Percentiles rank a stretch among this genome's conserved stretches.
phyloP scores from a whole-genome alignment of 2,888 invertebrate genomes.

The Heliconius charithonia region DNA sequence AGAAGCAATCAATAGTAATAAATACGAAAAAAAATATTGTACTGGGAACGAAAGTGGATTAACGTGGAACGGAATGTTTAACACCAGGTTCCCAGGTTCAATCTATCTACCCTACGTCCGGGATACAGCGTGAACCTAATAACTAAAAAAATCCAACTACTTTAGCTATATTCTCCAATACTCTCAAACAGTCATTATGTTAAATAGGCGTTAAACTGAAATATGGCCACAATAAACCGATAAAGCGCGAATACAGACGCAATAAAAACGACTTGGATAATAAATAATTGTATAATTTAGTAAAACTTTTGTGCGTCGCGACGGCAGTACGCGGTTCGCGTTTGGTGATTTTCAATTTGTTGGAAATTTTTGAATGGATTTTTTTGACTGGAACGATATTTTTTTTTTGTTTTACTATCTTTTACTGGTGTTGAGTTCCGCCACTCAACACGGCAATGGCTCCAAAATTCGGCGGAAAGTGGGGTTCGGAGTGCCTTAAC shows the following conservation, averaged over 20 bases:
- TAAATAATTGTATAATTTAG: slow-evolving; percentile 14
- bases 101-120: background rate
- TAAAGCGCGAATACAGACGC: slow-evolving; percentile 4
- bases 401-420: no score
- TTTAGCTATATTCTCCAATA: background rate
- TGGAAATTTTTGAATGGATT: background rate
- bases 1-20: background rate
- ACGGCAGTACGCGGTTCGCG: background rate
- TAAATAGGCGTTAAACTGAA: slow-evolving; percentile 16
- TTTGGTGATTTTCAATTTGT: background rate
- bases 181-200: background rate
- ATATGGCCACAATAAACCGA: slow-evolving; percentile 16
- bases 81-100: background rate
- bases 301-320: background rate
- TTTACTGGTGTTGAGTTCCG: no score
- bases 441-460: no score
- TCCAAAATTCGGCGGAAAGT: no score
- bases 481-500: no score
- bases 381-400: background rate
- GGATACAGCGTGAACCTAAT: no score
- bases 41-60: no score
- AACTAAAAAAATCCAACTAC: background rate
- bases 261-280: slow-evolving; percentile 15
- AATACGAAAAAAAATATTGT: no score
- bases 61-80: background rate